Evolutionary conservation across 2,888 invertebrate species (phyloP), one percentile per base, ranked within the genome.

Genomic region (Teleogryllus oceanicus): DNA sequence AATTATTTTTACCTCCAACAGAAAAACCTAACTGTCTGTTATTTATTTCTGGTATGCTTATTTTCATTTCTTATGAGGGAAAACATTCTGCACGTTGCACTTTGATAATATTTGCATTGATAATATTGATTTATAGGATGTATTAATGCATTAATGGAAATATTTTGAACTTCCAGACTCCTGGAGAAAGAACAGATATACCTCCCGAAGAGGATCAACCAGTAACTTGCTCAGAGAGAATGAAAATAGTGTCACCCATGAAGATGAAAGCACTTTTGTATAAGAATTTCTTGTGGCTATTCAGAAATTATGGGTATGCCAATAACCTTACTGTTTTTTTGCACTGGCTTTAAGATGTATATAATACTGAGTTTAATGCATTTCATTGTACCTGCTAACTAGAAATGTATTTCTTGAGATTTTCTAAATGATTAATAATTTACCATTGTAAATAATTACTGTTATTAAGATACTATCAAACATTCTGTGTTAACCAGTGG

Each of bases 211-310:
- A 93, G 83, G 90, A 91, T 74, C 89, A 90, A 0, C 88, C 89
- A 4, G 87, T 87, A 24, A 88, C 88, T 0, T 89, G 89, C 78
- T 87, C 89, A 83, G 91, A 92, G 82, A 88, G 89, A 82, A 88
- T 91, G 78, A 91, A 91, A 86, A 90, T 94, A 74, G 89, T 94
- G 87, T 90, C 93, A 84, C 87, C 89, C 83, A 89, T 91, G 84
- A 93, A 94, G 84, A 93, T 95, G 92, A 92, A 92, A 84, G 95
- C 96, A 1, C 87, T 96, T 37, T 90, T 96, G 77, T 95, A 96
- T 94, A 96, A 96, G 87, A 96, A 96, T 86, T 93, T 94, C 84
- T 89, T 95, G 79, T 94, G 95, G 91, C 92, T 96, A 89, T 92
- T 94, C 89, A 90, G 96, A 84, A 96, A 96, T 87, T 91, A 93